Percentiles rank a stretch among this genome's conserved stretches.
These are phyloP conservation scores for Trichogramma evanescens DNA, from an alignment of 2,888 invertebrate genomes.

Conservation along the genomic window DNA sequence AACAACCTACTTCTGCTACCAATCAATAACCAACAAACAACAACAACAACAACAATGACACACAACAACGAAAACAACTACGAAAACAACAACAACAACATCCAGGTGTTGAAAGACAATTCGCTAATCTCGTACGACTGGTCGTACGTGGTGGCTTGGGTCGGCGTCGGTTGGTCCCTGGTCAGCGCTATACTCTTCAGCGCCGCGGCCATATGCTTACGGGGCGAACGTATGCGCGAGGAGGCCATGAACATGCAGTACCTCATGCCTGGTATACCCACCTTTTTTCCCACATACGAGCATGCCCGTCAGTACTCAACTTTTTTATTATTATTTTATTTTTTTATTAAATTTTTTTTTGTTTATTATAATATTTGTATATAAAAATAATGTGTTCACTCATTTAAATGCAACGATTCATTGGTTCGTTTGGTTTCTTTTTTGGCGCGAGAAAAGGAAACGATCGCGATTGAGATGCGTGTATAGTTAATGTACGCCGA, in stretches of 20 bases:
- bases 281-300: too few relatives aligned
- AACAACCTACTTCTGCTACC: constrained; percentile 3
- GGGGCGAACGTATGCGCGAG: constrained; percentile 88
- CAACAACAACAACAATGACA: neutral
- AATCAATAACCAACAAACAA: neutral
- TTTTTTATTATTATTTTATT: neutral
- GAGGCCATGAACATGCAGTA: constrained; percentile 97
- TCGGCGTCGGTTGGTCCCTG: constrained; percentile 87
- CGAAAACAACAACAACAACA: constrained; percentile 24
- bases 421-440: too few relatives aligned
- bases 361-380: neutral
- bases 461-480: too few relatives aligned
- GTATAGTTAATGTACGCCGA: too few relatives aligned
- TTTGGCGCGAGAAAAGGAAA: too few relatives aligned
- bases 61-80: neutral
- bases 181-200: constrained; percentile 87
- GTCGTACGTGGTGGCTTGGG: constrained; percentile 96
- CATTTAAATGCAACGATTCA: neutral
- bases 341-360: neutral
- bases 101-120: constrained; percentile 77
- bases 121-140: constrained; percentile 85
- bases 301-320: constrained; percentile 15
- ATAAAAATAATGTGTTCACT: neutral
- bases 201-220: constrained; percentile 88
- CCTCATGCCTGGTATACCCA: constrained; percentile 81